Evolutionary conservation across 2,797 vertebrate species (phyloP).

Genomic region (Arctocebus calabarensis): DNA sequence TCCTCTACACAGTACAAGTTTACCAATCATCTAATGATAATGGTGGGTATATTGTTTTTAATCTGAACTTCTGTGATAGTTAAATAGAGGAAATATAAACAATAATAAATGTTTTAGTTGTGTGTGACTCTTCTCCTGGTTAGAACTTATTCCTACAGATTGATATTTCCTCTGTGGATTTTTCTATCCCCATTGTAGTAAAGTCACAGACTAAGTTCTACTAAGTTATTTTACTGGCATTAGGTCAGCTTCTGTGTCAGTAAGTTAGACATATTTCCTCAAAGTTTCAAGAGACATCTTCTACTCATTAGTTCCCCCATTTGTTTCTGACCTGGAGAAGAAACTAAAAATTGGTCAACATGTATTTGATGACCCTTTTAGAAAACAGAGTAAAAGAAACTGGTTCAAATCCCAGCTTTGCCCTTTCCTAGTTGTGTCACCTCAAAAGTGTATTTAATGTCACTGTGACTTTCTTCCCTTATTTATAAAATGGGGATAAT

Average conservation of each 20-base stretch:
- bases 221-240: neutral
- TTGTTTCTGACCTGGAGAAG: neutral
- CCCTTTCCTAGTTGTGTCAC: neutral
- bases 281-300: neutral
- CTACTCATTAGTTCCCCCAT: neutral
- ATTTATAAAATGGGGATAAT: constrained; percentile 9
- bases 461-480: neutral
- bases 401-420: neutral
- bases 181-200: neutral
- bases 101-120: neutral
- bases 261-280: neutral
- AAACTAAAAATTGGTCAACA: neutral
- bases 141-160: neutral
- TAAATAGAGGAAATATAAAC: neutral
- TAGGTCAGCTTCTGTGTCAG: neutral
- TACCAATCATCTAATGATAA: neutral
- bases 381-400: neutral
- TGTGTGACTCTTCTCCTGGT: neutral
- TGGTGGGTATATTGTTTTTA: neutral
- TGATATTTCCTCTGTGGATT: neutral
- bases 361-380: neutral
- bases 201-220: neutral
- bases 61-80: neutral
- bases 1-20: neutral
- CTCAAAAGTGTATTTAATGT: neutral